Evolutionary conservation across 2,113 vertebrate genomes (phyloP).

Genomic region (Passer domesticus): DNA sequence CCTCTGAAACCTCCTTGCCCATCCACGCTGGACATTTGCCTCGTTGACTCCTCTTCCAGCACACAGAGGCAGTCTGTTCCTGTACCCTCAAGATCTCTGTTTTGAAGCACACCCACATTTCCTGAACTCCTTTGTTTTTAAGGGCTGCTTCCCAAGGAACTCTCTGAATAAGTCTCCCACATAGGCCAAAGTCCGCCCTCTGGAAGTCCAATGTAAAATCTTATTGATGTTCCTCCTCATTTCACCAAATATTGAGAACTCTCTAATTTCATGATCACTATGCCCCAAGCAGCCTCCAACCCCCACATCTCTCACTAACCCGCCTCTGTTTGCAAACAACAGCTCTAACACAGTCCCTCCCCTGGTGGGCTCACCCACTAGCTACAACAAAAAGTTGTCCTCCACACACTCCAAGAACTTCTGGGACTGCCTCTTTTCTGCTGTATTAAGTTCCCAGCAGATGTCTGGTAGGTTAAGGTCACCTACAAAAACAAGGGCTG

Average conservation of each 20-base stretch:
- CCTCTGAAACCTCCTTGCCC: neutral
- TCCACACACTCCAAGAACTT: neutral
- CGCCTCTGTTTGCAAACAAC: neutral
- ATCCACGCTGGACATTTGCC: neutral
- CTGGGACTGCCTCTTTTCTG: neutral
- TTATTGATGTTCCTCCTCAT: neutral
- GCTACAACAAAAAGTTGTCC: neutral
- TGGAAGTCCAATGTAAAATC: neutral
- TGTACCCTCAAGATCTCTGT: neutral
- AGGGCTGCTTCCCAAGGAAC: neutral
- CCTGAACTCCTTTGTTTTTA: neutral
- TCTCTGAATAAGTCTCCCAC: neutral
- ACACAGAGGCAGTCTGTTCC: neutral
- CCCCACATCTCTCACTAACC: neutral
- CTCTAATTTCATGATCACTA: neutral
- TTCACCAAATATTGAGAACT: neutral
- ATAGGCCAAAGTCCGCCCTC: neutral
- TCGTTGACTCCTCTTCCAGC: accelerated
- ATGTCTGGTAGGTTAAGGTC: neutral
- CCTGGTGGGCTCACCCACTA: neutral
- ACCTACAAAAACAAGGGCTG: neutral
- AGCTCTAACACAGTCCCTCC: neutral
- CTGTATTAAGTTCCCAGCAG: neutral
- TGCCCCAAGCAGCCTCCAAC: neutral
- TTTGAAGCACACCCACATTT: neutral